Conservation (phyloP, 92 coral and sea anemone genomes). For the Zoanthus solanderi region DNA sequence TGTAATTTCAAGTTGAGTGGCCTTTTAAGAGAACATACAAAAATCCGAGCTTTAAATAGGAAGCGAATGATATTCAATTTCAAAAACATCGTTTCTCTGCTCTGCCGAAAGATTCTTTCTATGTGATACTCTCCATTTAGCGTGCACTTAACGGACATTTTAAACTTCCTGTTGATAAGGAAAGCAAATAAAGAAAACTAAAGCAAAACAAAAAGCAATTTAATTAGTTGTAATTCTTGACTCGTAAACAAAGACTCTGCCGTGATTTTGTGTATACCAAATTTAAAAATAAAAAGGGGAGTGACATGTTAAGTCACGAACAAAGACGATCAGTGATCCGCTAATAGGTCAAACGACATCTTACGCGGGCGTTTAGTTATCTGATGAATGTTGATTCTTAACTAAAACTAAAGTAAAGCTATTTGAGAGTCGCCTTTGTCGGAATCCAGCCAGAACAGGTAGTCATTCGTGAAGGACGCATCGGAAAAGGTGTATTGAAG, state of each 20-base stretch:
- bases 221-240: neutral
- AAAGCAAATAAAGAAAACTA: neutral
- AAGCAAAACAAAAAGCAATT: neutral
- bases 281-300: neutral
- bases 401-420: neutral
- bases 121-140: neutral
- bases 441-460: conserved; percentile 17
- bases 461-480: neutral
- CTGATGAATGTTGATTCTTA: conserved; percentile 34
- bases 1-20: neutral
- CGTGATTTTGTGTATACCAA: neutral
- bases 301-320: conserved; percentile 41
- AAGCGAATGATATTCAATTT: neutral
- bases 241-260: neutral
- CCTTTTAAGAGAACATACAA: neutral
- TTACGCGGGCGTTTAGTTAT: conserved; percentile 35
- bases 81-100: neutral
- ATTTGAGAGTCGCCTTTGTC: conserved; percentile 18
- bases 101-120: neutral
- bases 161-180: conserved; percentile 2
- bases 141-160: neutral
- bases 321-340: neutral
- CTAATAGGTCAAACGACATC: conserved; percentile 14
- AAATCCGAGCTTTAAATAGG: neutral
- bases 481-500: neutral